A percentile compares a stretch with the other conserved stretches of the same genome.
Evolutionary conservation across 92 coral and sea anemone genomes (phyloP).

Genomic region (Zoanthus sansibaricus): DNA sequence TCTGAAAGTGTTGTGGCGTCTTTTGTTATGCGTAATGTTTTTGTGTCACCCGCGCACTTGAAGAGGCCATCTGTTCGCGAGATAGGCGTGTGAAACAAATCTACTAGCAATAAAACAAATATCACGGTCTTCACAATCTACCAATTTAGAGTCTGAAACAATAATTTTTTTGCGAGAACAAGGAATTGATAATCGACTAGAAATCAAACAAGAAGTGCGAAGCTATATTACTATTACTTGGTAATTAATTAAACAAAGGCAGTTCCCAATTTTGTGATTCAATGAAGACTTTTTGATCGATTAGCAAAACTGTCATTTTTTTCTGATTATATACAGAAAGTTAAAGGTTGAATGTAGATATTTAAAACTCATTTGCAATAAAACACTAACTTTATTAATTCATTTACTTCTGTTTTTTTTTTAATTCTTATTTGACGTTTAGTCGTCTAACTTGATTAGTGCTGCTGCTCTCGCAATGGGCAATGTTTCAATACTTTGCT

Average conservation of each 20-base stretch:
- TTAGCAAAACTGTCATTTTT: not conserved
- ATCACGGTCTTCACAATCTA: not conserved
- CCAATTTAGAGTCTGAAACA: not conserved
- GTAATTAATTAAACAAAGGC: not conserved
- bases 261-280: not conserved
- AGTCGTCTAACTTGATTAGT: not conserved
- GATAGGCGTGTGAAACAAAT: not conserved
- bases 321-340: not conserved
- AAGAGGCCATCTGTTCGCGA: constrained; percentile 22
- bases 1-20: constrained; percentile 21
- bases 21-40: constrained; percentile 27
- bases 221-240: not conserved
- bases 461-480: too few relatives aligned
- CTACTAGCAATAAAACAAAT: not conserved
- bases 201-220: constrained; percentile 9
- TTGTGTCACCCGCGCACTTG: constrained; percentile 26
- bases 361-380: too few relatives aligned
- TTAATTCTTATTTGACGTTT: not conserved
- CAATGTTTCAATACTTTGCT: not conserved
- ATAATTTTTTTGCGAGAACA: not conserved
- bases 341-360: not conserved
- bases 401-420: not conserved
- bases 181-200: not conserved
- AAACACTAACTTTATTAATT: not conserved
- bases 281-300: not conserved